Conservation (phyloP, 1,140 invertebrate species). For the roundworm (Caenorhabditis elegans) region DNA sequence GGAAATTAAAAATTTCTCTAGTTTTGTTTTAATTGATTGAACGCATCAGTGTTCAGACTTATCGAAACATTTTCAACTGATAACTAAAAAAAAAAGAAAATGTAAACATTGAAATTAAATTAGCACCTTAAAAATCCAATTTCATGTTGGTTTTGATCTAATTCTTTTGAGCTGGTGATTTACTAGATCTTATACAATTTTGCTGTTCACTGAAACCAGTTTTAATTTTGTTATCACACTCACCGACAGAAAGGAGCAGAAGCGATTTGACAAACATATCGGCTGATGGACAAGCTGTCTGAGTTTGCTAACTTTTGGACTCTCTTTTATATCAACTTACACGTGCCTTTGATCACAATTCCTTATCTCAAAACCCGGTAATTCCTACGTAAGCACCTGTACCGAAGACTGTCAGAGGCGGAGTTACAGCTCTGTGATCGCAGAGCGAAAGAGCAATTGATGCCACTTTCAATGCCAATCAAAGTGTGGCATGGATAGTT, state of each 20-base stretch:
- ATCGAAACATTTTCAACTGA: neutral
- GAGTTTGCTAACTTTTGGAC: neutral
- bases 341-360: neutral
- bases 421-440: neutral
- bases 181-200: neutral
- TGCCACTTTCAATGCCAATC: neutral
- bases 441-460: slow-evolving; percentile 4
- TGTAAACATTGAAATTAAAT: neutral
- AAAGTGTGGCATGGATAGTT: neutral
- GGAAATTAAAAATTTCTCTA: neutral
- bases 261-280: slow-evolving; percentile 15
- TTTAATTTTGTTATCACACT: neutral
- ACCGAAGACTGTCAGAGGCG: neutral
- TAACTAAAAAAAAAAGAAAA: neutral
- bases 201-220: neutral
- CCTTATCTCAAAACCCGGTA: neutral
- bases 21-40: neutral
- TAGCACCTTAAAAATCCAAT: neutral
- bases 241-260: slow-evolving; percentile 9
- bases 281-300: slow-evolving; percentile 19
- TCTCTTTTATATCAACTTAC: neutral
- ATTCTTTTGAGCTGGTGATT: neutral
- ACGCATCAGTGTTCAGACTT: neutral
- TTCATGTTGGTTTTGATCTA: neutral
- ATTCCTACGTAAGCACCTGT: slow-evolving; percentile 10